phyloP scores from a whole-genome alignment of 2,888 invertebrate genomes.

The Drosophila atripex region DNA sequence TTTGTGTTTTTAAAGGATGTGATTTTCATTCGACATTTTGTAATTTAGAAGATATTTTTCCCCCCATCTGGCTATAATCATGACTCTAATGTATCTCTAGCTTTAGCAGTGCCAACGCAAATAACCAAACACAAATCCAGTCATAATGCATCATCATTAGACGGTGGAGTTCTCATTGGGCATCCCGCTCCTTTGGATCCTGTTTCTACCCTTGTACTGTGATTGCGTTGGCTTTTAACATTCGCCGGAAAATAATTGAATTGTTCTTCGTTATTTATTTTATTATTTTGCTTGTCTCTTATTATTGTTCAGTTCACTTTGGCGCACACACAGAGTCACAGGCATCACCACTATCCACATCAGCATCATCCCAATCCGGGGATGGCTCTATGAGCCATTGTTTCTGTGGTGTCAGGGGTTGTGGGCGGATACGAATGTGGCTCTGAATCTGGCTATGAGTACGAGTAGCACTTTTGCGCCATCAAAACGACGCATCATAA shows the following conservation, averaged over 20 bases:
- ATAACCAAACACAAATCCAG: constrained; percentile 26
- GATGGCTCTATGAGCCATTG: constrained; percentile 54
- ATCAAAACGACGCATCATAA: constrained; percentile 80
- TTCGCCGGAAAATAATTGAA: constrained; percentile 74
- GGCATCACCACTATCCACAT: constrained; percentile 18
- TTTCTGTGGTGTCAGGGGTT: constrained; percentile 35
- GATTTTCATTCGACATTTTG: background rate
- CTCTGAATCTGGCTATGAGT: constrained; percentile 11
- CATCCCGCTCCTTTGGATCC: constrained; percentile 28
- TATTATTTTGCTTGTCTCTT: constrained; percentile 79
- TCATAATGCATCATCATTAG: constrained; percentile 76
- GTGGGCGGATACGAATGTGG: constrained; percentile 24
- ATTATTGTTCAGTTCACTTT: constrained; percentile 74
- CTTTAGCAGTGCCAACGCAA: background rate
- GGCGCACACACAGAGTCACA: constrained; percentile 37
- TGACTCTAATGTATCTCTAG: background rate
- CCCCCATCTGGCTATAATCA: background rate
- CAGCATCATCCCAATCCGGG: constrained; percentile 37
- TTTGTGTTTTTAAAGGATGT: background rate
- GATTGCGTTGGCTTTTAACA: constrained; percentile 70
- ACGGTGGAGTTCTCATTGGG: constrained; percentile 22
- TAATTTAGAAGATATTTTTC: background rate
- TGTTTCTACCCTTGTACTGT: constrained; percentile 20
- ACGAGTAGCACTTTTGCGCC: constrained; percentile 74
- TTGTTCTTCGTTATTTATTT: constrained; percentile 80